Base-by-base conservation (phyloP, 1,140 invertebrate genomes). In the Aporrectodea caliginosa region DNA sequence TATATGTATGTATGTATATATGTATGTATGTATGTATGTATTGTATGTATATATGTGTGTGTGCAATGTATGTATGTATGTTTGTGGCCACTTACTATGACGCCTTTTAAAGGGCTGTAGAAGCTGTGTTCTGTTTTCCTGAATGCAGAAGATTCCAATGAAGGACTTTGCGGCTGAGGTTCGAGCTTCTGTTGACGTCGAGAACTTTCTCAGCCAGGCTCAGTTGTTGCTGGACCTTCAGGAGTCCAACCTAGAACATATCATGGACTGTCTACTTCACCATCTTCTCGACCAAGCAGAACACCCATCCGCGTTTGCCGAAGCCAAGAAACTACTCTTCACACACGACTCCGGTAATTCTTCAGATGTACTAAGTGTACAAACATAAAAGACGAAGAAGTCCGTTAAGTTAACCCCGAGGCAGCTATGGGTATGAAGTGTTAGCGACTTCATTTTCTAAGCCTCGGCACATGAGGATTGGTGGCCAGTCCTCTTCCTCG, bases 81-180 rank as follows among this genome's bases (percentile, higher is more conserved):
- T n/a, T n/a, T n/a, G n/a, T n/a, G n/a, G n/a, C n/a, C n/a, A n/a
- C n/a, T n/a, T n/a, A n/a, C n/a, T n/a, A n/a, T n/a, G n/a, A n/a
- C n/a, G n/a, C n/a, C n/a, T n/a, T n/a, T n/a, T n/a, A n/a, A n/a
- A n/a, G n/a, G n/a, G n/a, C n/a, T n/a, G n/a, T n/a, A n/a, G n/a
- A n/a, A n/a, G n/a, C n/a, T n/a, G n/a, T n/a, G n/a, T n/a, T n/a
- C n/a, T n/a, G n/a, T n/a, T n/a, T n/a, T n/a, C n/a, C n/a, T n/a
- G n/a, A n/a, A n/a, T n/a, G 0, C 74, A 76, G 75, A 76, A 76
- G 43, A 76, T 76, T 14, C 75, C 75, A 58, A 76, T 76, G 75
- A 76, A 32, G 33, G 75, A 76, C n/a, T 76, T 76, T 27, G 27
- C 75, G 31, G 43, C 75, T 12, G 75, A 76, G 43, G 43, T 76